Base-by-base conservation (phyloP, 2,888 invertebrate species). In the Cheilosia impressa region DNA sequence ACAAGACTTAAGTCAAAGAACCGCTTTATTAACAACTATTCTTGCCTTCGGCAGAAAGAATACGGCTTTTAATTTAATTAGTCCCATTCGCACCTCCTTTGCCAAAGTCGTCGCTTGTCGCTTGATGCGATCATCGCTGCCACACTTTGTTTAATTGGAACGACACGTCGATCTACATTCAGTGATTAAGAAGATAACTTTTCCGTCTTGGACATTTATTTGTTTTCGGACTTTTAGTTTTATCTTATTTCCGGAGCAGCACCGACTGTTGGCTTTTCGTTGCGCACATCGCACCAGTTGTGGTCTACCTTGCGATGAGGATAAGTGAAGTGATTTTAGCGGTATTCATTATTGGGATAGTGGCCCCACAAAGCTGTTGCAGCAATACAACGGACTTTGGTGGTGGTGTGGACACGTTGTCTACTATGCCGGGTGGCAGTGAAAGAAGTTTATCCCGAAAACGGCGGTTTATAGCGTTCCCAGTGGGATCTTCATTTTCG, bases 401-500 rank as follows among this genome's bases (percentile, higher is more conserved):
- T 1, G 22, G 45, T 43, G 53, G n/a, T 2, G 19, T 45, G 22
- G 45, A 15, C 38, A 7, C 58, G 10, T 34, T 34, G n/a, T 24
- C 34, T 4, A 10, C 15, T 31, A 47, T 13, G 13, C 1, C 22
- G 0, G 10, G 15, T 10, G 5, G 13, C 0, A 38, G 55, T 31
- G 76, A 55, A 1, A 60, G 31, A 50, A 75, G 88, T 87, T 73
- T 88, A 79, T 90, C 90, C 5, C 89, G 92, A 45, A 89, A 89
- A 66, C 93, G 92, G 87, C 93, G 94, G 69, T 94, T 93, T 90
- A 91, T 94, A 78, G 93, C 93, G 72, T 94, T 94, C 90, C 94
- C 94, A 1, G 91, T 93, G 89, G 94, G 94, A 80, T 93, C 94
- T 52, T 93, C 93, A 82, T 93, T 93, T 89, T 93, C 94, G 87